A percentile compares a stretch with the other conserved stretches of the same genome.
Evolutionary conservation across 1,140 invertebrate genomes (phyloP).

Genomic region (Tenebrio molitor): DNA sequence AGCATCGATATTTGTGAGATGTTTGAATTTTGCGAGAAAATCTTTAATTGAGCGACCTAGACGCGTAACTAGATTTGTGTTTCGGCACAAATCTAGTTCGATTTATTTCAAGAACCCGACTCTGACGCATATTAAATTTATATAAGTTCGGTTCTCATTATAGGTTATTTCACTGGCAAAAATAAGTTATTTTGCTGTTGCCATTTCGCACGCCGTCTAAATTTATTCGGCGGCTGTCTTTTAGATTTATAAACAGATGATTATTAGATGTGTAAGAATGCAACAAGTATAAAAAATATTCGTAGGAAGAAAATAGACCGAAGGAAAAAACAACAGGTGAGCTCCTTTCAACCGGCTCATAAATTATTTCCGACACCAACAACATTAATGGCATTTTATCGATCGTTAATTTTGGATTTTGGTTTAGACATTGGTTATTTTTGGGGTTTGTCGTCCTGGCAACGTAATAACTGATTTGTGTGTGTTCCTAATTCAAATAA

Average conservation of each 20-base stretch:
- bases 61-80: too few relatives aligned
- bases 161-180: slow-evolving; percentile 19
- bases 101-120: slow-evolving; percentile 1
- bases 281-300: slow-evolving; percentile 27
- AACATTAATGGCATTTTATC: neutral
- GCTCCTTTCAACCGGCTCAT: neutral
- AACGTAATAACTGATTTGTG: neutral
- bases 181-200: slow-evolving; percentile 33
- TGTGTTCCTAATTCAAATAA: slow-evolving; percentile 6
- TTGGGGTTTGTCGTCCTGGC: neutral
- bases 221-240: slow-evolving; percentile 13
- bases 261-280: slow-evolving; percentile 9
- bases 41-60: too few relatives aligned
- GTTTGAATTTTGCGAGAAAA: too few relatives aligned
- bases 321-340: slow-evolving; percentile 33
- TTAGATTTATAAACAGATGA: slow-evolving; percentile 30
- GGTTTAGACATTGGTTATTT: neutral
- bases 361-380: slow-evolving; percentile 10
- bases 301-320: slow-evolving; percentile 17
- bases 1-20: too few relatives aligned
- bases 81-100: neutral
- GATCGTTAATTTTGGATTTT: slow-evolving; percentile 17
- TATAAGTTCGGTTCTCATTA: slow-evolving; percentile 11
- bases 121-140: slow-evolving; percentile 28
- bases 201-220: slow-evolving; percentile 12